A percentile compares a stretch with the other conserved stretches of the same genome.
Evolutionary conservation across 1,140 invertebrate genomes (phyloP).

Genomic region (Zaprionus ornatus): DNA sequence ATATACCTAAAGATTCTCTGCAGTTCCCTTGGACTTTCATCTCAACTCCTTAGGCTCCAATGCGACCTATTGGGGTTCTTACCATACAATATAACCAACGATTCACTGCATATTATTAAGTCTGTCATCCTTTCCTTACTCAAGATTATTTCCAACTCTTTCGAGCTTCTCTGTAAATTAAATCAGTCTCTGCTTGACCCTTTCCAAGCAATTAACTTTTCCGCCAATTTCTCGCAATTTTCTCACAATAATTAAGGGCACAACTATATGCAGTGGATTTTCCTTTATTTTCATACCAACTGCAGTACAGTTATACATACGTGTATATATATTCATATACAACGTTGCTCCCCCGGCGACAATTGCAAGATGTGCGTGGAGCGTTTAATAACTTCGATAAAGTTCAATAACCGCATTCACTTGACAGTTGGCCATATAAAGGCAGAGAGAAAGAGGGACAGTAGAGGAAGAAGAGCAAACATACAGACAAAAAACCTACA

Average conservation of each 20-base stretch:
- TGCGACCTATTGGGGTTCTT: too few relatives aligned
- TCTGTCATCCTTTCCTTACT: background rate
- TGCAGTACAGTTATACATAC: conserved; percentile 4
- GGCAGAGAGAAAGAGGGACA: background rate
- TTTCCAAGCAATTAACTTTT: conserved; percentile 2
- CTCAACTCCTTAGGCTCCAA: too few relatives aligned
- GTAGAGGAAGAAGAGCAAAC: conserved; percentile 8
- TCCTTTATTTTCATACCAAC: background rate
- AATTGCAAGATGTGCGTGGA: conserved; percentile 46
- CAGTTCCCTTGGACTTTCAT: too few relatives aligned
- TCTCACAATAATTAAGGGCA: conserved; percentile 23
- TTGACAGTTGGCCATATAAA: conserved; percentile 57
- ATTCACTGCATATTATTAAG: too few relatives aligned
- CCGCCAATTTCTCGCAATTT: conserved; percentile 1
- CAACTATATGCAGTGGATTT: background rate
- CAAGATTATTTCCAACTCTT: background rate
- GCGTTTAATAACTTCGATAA: conserved; percentile 50
- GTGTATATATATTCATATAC: background rate
- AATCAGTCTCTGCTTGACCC: background rate
- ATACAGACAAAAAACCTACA: conserved; percentile 2
- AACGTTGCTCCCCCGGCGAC: conserved; percentile 24
- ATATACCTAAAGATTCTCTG: too few relatives aligned
- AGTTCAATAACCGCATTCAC: conserved; percentile 70
- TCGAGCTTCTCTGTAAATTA: background rate
- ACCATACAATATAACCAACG: too few relatives aligned